Evolutionary conservation across 2,113 vertebrate species (phyloP), one percentile per base, ranked within the genome.

Genomic region (Centropus unirufus): DNA sequence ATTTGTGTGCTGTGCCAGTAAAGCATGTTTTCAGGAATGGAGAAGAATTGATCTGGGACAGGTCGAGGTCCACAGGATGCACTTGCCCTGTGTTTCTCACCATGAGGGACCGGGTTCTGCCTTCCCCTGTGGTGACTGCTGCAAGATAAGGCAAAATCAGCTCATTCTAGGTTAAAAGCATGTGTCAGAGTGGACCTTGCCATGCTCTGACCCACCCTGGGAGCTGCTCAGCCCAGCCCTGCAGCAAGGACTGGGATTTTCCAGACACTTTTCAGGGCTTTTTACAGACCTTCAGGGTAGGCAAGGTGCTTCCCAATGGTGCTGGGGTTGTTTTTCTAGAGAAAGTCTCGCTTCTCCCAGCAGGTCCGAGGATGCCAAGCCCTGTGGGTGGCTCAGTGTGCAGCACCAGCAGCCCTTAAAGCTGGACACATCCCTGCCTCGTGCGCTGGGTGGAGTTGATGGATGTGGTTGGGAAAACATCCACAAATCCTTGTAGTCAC

Each of bases 221-320:
- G 24, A 59, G 36, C 12, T 83, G 39, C 66, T 36, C 57, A n/a
- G 40, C 34, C 49, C 83, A 32, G 12, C 24, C 39, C 75, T 7
- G 8, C 80, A 54, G 34, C 0, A 0, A 64, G 26, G 39, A 72
- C 7, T 0, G 0, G 27, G 49, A 9, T 80, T 29, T 39, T 19
- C 62, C 64, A n/a, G 74, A 47, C 34, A 6, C 17, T 1, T 0
- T 4, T 36, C 10, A 17, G 34, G 52, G 40, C 9, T 83, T 36
- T 36, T 36, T 30, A 20, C 2, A 26, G 54, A 54, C 16, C 54
- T 39, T 17, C 1, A 2, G 72, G 51, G 12, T 17, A 32, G 18
- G 73, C 55, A 21, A 26, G 16, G n/a, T 32, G 49, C 19, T 39
- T 6, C 4, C 3, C 1, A 3, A 0, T 3, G 11, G 32, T 8